A percentile compares a stretch with the other conserved stretches of the same genome.
Conservation (phyloP, 2,797 vertebrate species). For the Mus spretus region DNA sequence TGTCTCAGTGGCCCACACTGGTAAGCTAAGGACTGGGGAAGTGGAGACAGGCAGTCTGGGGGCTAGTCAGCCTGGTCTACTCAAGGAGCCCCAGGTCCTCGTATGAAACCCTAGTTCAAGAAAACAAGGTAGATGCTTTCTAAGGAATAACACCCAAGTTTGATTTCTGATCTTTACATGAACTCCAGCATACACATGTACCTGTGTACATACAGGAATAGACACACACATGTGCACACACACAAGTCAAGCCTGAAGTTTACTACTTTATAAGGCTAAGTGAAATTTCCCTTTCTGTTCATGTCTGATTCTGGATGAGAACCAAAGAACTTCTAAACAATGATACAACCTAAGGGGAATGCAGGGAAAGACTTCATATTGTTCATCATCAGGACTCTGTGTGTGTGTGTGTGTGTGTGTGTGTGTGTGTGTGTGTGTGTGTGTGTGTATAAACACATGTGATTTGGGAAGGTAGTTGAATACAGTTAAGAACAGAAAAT, state of each 20-base stretch:
- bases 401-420: background rate
- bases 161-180: background rate
- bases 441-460: background rate
- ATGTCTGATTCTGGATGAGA: constrained; percentile 69
- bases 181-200: background rate
- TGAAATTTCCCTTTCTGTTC: constrained; percentile 38
- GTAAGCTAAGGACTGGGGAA: background rate
- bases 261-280: constrained; percentile 69
- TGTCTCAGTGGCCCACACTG: background rate
- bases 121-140: background rate
- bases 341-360: constrained; percentile 74
- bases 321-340: constrained; percentile 73
- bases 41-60: background rate
- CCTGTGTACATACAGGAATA: background rate
- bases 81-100: background rate
- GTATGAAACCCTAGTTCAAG: background rate
- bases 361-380: constrained; percentile 51
- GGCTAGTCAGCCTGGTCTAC: background rate
- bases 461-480: background rate
- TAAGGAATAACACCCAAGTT: background rate
- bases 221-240: background rate
- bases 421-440: background rate
- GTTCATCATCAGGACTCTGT: background rate
- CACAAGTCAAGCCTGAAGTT: background rate
- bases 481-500: constrained; percentile 40